A percentile compares a stretch with the other conserved stretches of the same genome.
Evolutionary conservation across 1,140 invertebrate genomes (phyloP).

Genomic region (Acyrthosiphon pisum): DNA sequence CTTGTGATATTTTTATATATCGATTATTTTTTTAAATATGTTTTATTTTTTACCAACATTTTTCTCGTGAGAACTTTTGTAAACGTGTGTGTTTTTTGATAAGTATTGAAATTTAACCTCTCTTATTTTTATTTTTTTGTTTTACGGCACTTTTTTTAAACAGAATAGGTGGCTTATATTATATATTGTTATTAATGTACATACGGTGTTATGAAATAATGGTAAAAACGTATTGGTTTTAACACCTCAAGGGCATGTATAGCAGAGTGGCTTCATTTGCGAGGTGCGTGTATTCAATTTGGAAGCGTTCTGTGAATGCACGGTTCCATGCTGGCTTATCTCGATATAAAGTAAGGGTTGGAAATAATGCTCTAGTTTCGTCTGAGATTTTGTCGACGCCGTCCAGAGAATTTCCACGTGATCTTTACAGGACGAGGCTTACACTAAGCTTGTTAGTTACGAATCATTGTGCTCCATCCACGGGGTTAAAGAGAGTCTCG

Average conservation of each 20-base stretch:
- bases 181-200: background rate
- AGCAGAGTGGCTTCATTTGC: background rate
- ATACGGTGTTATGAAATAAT: background rate
- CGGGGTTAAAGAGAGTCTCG: background rate
- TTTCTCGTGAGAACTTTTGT: background rate
- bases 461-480: slow-evolving; percentile 16
- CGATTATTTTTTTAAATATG: background rate
- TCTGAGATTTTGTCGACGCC: background rate
- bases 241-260: background rate
- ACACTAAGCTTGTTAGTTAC: slow-evolving; percentile 38
- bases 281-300: slow-evolving; percentile 6
- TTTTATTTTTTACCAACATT: background rate
- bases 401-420: background rate
- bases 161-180: background rate
- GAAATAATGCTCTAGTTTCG: slow-evolving; percentile 16
- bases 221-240: slow-evolving; percentile 23
- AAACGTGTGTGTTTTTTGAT: background rate
- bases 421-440: background rate
- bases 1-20: too few species aligned
- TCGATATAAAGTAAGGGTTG: slow-evolving; percentile 33
- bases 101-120: background rate
- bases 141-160: background rate
- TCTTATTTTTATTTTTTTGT: background rate
- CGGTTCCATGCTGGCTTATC: background rate
- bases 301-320: background rate